Conservation (phyloP, 2,797 vertebrate genomes). For the Labeo calbasu region DNA sequence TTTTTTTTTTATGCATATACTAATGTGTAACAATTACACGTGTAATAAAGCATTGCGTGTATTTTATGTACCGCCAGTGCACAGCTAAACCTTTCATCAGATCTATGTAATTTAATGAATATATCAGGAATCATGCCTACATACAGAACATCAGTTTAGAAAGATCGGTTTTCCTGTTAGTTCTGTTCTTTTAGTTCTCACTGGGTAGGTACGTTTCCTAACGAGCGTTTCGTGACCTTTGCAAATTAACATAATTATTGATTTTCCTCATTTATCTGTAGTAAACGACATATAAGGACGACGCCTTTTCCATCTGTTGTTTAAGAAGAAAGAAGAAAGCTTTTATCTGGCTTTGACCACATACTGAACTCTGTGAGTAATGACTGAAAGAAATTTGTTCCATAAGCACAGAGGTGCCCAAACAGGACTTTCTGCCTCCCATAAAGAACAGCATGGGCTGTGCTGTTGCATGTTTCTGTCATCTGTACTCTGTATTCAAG, state of each 20-base stretch:
- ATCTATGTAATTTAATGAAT: background rate
- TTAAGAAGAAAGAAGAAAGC: conserved; percentile 47
- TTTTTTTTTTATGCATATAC: background rate
- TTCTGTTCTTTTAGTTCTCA: background rate
- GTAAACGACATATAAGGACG: conserved; percentile 23
- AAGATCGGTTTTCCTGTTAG: background rate
- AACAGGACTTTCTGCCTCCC: conserved; percentile 72
- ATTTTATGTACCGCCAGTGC: background rate
- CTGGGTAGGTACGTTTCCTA: background rate
- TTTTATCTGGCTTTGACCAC: conserved; percentile 60
- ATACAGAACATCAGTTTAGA: background rate
- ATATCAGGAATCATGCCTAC: background rate
- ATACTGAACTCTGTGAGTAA: conserved; percentile 73
- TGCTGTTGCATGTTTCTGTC: conserved; percentile 42
- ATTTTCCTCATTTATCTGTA: conserved; percentile 25
- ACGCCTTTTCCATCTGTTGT: conserved; percentile 49
- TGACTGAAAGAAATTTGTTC: conserved; percentile 74
- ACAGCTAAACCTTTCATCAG: background rate
- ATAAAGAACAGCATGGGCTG: conserved; percentile 58
- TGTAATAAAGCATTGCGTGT: background rate
- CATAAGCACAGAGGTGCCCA: conserved; percentile 71
- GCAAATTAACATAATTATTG: conserved; percentile 37
- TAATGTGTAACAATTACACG: background rate
- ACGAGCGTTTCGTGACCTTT: conserved; percentile 22
- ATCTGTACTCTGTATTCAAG: conserved; percentile 47